Conservation (phyloP, 2,797 vertebrate species). For the Esox masquinongy region DNA sequence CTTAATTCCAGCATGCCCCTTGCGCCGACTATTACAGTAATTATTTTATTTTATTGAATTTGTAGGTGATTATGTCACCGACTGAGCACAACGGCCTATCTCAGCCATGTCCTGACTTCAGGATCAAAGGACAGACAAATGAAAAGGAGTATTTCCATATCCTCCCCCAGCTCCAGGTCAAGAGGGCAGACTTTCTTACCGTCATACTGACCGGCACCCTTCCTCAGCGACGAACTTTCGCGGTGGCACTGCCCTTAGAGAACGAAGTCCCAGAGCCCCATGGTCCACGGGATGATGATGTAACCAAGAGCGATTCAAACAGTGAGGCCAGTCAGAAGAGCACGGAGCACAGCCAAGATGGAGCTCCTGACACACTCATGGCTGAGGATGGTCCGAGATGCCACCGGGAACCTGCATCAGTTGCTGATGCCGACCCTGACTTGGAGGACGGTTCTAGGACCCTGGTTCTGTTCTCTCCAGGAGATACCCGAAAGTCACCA, state of each 20-base stretch:
- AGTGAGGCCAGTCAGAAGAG: slow-evolving; percentile 90
- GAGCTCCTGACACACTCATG: slow-evolving; percentile 86
- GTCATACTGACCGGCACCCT: slow-evolving; percentile 83
- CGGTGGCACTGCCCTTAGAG: slow-evolving; percentile 60
- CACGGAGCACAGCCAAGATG: slow-evolving; percentile 90
- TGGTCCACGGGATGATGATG: slow-evolving; percentile 78
- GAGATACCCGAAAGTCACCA: slow-evolving; percentile 90
- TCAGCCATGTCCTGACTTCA: slow-evolving; percentile 71
- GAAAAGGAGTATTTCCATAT: slow-evolving; percentile 84
- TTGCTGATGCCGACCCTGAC: slow-evolving; percentile 88
- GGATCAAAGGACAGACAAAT: slow-evolving; percentile 76
- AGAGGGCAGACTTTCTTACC: slow-evolving; percentile 89
- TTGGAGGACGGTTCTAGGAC: slow-evolving; percentile 96
- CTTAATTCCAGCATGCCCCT: background rate
- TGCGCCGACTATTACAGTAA: background rate
- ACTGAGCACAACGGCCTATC: slow-evolving; percentile 43
- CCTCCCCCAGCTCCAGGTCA: slow-evolving; percentile 76
- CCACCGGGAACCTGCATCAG: slow-evolving; percentile 80
- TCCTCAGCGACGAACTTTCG: slow-evolving; percentile 77
- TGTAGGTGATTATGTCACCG: slow-evolving; percentile 47
- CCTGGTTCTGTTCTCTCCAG: slow-evolving; percentile 94
- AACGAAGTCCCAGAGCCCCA: slow-evolving; percentile 49
- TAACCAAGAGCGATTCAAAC: slow-evolving; percentile 82
- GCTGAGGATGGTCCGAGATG: slow-evolving; percentile 87
- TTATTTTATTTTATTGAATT: slow-evolving; percentile 15